Percentiles rank a stretch among this genome's conserved stretches.
Evolutionary conservation across 2,888 invertebrate species (phyloP).

Genomic region (Leptarthrus brevirostris): DNA sequence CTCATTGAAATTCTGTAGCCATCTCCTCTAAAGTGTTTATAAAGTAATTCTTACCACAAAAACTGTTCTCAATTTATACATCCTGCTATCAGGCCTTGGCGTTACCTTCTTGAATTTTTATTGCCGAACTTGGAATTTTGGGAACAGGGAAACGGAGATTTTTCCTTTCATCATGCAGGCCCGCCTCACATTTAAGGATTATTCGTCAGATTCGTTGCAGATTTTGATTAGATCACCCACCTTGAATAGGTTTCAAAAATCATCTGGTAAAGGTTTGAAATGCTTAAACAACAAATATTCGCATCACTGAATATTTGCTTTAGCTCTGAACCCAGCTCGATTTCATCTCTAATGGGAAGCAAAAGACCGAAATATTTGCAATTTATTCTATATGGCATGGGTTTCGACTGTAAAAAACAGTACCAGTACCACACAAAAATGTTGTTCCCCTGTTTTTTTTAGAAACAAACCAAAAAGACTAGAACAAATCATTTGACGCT

Average conservation of each 20-base stretch:
- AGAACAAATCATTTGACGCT: constrained; percentile 22
- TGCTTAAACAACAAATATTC: too few species aligned
- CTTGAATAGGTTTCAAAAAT: constrained; percentile 7
- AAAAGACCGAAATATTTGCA: too few species aligned
- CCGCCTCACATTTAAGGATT: background rate
- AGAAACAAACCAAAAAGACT: constrained; percentile 15
- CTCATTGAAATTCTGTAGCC: constrained; percentile 23
- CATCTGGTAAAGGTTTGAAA: too few species aligned
- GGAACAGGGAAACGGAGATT: background rate
- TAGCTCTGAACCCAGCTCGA: too few species aligned
- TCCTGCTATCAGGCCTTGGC: constrained; percentile 31
- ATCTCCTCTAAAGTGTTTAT: constrained; percentile 43
- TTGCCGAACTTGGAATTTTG: background rate
- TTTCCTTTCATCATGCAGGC: background rate
- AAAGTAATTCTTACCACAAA: constrained; percentile 49
- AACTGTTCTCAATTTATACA: constrained; percentile 47
- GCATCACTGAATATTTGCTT: too few species aligned
- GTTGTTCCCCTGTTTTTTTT: background rate
- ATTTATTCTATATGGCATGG: too few species aligned
- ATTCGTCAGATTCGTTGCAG: constrained; percentile 6
- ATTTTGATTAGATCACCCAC: constrained; percentile 7
- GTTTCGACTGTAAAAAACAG: too few species aligned
- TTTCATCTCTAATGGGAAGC: too few species aligned
- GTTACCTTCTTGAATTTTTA: constrained; percentile 40
- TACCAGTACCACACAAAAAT: too few species aligned